Evolutionary conservation across 2,797 vertebrate genomes (phyloP).

Genomic region (Gymnocypris eckloni): DNA sequence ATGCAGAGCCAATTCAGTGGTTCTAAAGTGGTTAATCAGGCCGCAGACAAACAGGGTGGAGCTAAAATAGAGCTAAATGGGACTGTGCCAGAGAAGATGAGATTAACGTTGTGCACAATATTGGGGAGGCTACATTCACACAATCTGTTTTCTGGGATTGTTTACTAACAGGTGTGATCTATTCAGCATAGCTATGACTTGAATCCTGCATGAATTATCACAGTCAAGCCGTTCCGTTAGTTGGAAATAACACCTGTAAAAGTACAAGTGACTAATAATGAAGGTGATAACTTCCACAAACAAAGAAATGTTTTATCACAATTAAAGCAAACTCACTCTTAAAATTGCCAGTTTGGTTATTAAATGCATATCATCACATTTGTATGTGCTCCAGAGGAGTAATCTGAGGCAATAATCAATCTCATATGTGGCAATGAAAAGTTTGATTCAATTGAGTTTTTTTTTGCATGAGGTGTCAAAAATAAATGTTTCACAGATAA

Average conservation of each 20-base stretch:
- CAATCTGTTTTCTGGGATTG: conserved; percentile 8
- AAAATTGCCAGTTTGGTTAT: not conserved
- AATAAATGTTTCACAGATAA: not conserved
- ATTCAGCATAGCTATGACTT: not conserved
- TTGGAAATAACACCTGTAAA: not conserved
- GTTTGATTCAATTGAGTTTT: not conserved
- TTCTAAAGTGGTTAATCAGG: conserved; percentile 69
- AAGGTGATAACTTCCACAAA: not conserved
- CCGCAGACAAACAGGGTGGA: conserved; percentile 64
- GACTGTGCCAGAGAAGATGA: conserved; percentile 41
- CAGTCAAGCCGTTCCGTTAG: not conserved
- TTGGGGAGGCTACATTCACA: not conserved
- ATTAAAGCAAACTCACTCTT: not conserved
- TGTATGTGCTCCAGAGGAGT: not conserved
- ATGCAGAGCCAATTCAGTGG: conserved; percentile 69
- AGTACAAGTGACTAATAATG: not conserved
- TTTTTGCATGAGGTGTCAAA: not conserved
- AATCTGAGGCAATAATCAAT: not conserved
- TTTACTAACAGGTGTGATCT: not conserved
- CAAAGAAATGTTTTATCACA: not conserved
- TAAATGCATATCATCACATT: not conserved
- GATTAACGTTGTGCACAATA: conserved; percentile 31
- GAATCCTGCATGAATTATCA: not conserved
- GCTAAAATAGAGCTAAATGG: conserved; percentile 57
- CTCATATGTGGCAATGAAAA: not conserved